These are phyloP conservation scores for Okamejei kenojei DNA, from an alignment of 2,797 vertebrate species.

Conservation along the genomic window DNA sequence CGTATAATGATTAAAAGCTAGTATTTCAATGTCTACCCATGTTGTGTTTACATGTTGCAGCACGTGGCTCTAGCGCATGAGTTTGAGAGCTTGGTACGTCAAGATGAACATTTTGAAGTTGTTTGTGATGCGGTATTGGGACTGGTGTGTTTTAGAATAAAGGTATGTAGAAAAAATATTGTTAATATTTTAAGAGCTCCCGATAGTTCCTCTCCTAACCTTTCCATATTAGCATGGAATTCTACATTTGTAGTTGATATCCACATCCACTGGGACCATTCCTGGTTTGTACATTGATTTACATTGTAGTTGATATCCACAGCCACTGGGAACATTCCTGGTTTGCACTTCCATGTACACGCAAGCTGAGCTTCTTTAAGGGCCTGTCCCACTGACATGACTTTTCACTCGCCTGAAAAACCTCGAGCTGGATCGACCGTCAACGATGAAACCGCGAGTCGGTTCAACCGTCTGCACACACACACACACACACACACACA, in stretches of 20 bases:
- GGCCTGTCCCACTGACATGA: too few relatives aligned
- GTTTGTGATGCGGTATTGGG: constrained; percentile 79
- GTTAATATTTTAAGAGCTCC: background rate
- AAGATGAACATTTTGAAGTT: constrained; percentile 83
- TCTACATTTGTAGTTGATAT: background rate
- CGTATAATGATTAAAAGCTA: constrained; percentile 16
- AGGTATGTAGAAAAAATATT: constrained; percentile 61
- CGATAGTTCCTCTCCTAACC: background rate
- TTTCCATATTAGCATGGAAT: background rate
- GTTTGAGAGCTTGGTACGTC: constrained; percentile 72
- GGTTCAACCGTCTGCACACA: too few relatives aligned
- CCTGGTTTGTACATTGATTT: too few relatives aligned
- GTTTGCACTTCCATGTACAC: too few relatives aligned
- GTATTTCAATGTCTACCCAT: constrained; percentile 40
- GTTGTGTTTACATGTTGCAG: constrained; percentile 54
- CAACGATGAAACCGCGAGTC: too few relatives aligned
- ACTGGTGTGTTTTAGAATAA: constrained; percentile 89
- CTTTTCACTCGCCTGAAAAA: too few relatives aligned
- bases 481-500: too few relatives aligned
- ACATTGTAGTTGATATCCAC: too few relatives aligned
- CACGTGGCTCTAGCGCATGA: constrained; percentile 77
- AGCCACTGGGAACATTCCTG: too few relatives aligned
- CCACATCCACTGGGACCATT: background rate
- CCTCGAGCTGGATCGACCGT: too few relatives aligned
- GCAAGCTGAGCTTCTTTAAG: too few relatives aligned